Evolutionary conservation across 2,113 vertebrate species (phyloP).

Genomic region (Ailurus styani): DNA sequence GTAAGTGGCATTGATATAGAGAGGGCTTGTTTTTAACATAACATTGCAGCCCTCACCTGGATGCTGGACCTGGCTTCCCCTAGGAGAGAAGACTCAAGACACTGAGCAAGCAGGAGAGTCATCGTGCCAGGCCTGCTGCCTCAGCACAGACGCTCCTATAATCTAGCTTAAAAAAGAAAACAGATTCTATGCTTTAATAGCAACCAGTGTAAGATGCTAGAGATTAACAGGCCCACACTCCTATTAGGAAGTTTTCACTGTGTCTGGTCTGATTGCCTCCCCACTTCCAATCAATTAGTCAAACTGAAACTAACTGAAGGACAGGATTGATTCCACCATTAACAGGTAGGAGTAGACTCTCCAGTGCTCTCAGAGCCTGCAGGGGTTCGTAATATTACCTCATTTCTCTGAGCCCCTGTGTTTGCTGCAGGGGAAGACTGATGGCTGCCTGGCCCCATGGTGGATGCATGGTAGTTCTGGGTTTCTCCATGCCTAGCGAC

Average conservation of each 20-base stretch:
- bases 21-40: constrained; percentile 65
- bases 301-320: constrained; percentile 48
- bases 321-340: constrained; percentile 27
- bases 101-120: neutral
- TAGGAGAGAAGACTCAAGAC: constrained; percentile 56
- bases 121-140: neutral
- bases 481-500: neutral
- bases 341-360: constrained; percentile 7
- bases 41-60: constrained; percentile 48
- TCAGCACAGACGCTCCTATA: neutral
- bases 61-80: constrained; percentile 53
- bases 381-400: neutral
- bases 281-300: constrained; percentile 56
- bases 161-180: constrained; percentile 1
- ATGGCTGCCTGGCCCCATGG: constrained; percentile 50
- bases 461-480: constrained; percentile 35
- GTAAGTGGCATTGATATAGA: constrained; percentile 73
- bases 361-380: neutral
- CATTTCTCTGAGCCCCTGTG: neutral
- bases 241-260: constrained; percentile 3
- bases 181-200: constrained; percentile 22
- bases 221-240: constrained; percentile 8
- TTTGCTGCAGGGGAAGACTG: neutral
- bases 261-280: neutral
- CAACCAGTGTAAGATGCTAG: neutral